Base-by-base conservation (phyloP, 2,113 vertebrate species). In the Casuarius casuarius region DNA sequence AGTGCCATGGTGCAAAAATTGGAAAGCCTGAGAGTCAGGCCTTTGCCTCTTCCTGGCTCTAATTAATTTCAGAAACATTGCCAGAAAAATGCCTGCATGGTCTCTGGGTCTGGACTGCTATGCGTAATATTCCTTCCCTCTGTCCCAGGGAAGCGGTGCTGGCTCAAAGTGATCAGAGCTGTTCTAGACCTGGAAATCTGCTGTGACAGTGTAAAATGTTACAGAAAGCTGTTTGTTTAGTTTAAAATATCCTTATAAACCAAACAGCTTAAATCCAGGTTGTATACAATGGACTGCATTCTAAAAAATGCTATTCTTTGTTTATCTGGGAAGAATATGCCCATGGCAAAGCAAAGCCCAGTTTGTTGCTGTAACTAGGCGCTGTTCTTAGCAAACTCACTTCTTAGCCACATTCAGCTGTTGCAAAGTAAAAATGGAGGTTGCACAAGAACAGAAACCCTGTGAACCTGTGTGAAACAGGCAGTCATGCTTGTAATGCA, bases 171-270 rank as follows among this genome's bases (percentile, higher is more conserved):
- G 26, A 49, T 62, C 44, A 11, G 19, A 25, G 67, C 44, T 62
- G 33, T 76, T 91, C 85, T 90, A 91, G 84, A 89, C 44, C 48
- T 66, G 67, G 92, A 92, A 90, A 96, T 83, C 68, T 95, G 89
- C 89, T 92, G 61, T 0, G 51, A 62, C 49, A 68, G 83, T 86
- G 84, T 16, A 84, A 87, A 91, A 94, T 4, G 3, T 74, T 94
- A 91, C 84, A 95, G 89, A 95, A 97, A 94, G 87, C 58, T 67
- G 62, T 84, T 95, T 93, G 89, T 78, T 97, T 93, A 61, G 61
- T 72, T 94, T 92, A 76, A 93, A 95, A 89, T 87, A 71, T 80
- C 89, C 67, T 80, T 83, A 74, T 54, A 91, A 92, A 61, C 26
- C 66, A 76, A 92, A 92, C 84, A 90, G 73, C 72, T 90, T 89